Evolutionary conservation across 2,888 invertebrate species (phyloP), one percentile per base, ranked within the genome.

Genomic region (Caenorhabditis auriculariae): DNA sequence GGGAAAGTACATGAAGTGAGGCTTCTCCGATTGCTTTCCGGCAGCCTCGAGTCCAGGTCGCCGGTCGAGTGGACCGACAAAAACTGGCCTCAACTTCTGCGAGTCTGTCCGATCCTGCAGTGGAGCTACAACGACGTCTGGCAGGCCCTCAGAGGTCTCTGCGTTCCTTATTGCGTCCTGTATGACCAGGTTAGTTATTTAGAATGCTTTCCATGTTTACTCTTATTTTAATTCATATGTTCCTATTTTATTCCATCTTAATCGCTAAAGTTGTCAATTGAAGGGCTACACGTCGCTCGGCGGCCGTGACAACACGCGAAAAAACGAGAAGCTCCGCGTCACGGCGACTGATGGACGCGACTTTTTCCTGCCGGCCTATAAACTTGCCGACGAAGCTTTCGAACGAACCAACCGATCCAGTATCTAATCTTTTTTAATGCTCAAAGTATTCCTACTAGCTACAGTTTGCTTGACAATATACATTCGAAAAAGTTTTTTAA

Each of bases 221-320:
- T 19, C 21, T 24, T 47, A 23, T 15, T 52, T 42, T 27, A 35
- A 19, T 43, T 48, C 35, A 12, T 23, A 42, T 24, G 28, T 45
- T 17, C 4, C 9, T 27, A 17, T 29, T 38, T 15, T 32, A 21
- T 50, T 26, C 19, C 37, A 3, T 5, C 21, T n/a, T 26, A 5
- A 39, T 3, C 29, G 28, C 17, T 7, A 15, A 27, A 37, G 46
- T 42, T 15, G 3, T 5, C 1, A 29, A 2, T 54, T 54, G 1
- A 42, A 86, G 81, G 96, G 96, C 85, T 91, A 85, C 84, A 93
- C 93, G 0, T 94, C 93, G 27, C 85, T 94, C 73, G 94, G 93
- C 47, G 89, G 89, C 81, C 86, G 86, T 59, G 85, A 87, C 38
- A 91, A 91, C 82, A 93, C 93, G 0, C 82, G 86, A 60, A 49